Percentiles rank a stretch among this genome's conserved stretches.
These are phyloP conservation scores for Amphimallon solstitiale DNA, from an alignment of 2,888 invertebrate species.

Conservation along the genomic window DNA sequence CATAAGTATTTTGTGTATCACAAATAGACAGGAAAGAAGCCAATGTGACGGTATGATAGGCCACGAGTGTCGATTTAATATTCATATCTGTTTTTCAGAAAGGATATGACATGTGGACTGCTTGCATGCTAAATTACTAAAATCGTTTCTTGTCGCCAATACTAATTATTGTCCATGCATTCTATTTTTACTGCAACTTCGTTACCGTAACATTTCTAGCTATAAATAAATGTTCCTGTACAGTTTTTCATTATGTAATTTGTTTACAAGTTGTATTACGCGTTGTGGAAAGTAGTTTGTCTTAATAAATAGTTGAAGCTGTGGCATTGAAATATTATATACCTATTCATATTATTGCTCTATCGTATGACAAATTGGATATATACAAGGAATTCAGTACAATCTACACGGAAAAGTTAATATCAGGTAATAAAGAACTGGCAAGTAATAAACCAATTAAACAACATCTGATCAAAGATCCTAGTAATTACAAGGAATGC, in stretches of 20 bases:
- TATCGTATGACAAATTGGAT: too few species aligned
- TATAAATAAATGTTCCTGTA: conserved; percentile 26
- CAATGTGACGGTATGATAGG: conserved; percentile 51
- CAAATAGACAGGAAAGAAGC: conserved; percentile 52
- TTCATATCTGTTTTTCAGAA: conserved; percentile 51
- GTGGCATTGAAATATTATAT: too few species aligned
- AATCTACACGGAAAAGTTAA: too few species aligned
- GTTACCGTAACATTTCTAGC: conserved; percentile 13
- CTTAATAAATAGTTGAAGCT: too few species aligned
- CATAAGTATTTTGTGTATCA: conserved; percentile 41
- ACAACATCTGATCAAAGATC: too few species aligned
- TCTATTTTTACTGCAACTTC: conserved; percentile 26
- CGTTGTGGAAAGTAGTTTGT: background rate
- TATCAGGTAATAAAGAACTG: too few species aligned
- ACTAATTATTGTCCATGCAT: conserved; percentile 34
- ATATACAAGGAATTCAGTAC: too few species aligned
- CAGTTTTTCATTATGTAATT: background rate
- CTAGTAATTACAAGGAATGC: too few species aligned
- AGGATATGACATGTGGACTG: conserved; percentile 54
- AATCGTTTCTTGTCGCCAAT: conserved; percentile 24
- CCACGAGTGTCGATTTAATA: conserved; percentile 49
- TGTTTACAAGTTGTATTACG: background rate
- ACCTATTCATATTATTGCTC: too few species aligned
- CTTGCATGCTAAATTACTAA: conserved; percentile 53
- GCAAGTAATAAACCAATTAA: too few species aligned